Evolutionary conservation across 2,797 vertebrate genomes (phyloP).

Genomic region (Manis javanica): DNA sequence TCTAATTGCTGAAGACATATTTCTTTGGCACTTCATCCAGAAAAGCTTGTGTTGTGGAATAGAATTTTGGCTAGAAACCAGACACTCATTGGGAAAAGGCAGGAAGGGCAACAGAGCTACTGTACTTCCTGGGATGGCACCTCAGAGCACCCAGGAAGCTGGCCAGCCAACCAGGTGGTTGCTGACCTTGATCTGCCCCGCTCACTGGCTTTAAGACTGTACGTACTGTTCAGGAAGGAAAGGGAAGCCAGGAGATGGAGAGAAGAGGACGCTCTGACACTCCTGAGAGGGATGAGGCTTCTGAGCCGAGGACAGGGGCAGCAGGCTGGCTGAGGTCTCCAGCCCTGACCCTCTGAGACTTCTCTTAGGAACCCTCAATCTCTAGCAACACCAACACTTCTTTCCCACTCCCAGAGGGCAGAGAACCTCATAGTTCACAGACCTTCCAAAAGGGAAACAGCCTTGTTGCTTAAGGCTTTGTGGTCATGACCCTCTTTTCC

Average conservation of each 20-base stretch:
- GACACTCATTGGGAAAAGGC: neutral
- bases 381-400: neutral
- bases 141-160: neutral
- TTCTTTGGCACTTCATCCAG: neutral
- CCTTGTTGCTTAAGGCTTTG: too few relatives aligned
- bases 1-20: neutral
- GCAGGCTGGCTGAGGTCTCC: too few relatives aligned
- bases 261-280: too few relatives aligned
- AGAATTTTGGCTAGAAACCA: neutral
- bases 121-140: neutral
- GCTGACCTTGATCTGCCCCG: neutral
- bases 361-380: neutral
- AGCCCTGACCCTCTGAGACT: neutral
- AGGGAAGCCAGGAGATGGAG: neutral
- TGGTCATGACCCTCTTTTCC: accelerated
- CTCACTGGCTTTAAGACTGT: neutral
- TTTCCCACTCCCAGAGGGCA: too few relatives aligned
- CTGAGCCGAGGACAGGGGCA: neutral
- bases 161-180: neutral
- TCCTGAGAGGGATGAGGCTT: neutral
- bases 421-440: neutral
- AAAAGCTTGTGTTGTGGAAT: neutral
- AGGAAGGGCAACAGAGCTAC: neutral
- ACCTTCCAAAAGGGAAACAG: neutral
- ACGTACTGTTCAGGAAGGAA: neutral